Base-by-base conservation (phyloP, 2,888 invertebrate genomes). In the Linnaemya vulpina region DNA sequence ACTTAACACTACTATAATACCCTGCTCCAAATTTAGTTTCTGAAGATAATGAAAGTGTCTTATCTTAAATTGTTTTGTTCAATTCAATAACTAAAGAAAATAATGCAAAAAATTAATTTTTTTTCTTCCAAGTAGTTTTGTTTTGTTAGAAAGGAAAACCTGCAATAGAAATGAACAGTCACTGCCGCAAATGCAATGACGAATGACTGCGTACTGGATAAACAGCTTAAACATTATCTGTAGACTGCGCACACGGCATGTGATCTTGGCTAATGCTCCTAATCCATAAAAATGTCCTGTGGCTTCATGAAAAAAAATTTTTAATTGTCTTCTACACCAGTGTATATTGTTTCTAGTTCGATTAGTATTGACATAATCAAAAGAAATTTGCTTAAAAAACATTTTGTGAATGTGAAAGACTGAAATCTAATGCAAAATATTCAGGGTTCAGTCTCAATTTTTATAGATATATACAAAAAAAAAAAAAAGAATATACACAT, bases 281-380 rank as follows among this genome's bases (percentile, higher is more conserved):
- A 79, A 78, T 62, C 76, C 78, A 82, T 75, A 76, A 75, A 85
- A 82, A 67, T 77, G 67, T 86, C 87, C 87, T 82, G 86, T 68
- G 83, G 86, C 65, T 82, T 70, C 62, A 30, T 3, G n/a, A 67
- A 73, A 74, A 83, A 78, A 67, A 77, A 10, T 73, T 40, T 55
- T 30, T 60, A 30, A 20, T 53, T 53, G 11, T 30, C 8, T 78
- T 49, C 63, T 62, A 73, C 10, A 40, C 49, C 40, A 74, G 70
- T 46, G 49, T 25, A 81, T 68, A 81, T 68, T 70, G 49, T 30
- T 60, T 38, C 46, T 74, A 80, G 35, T 65, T 83, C 85, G 73
- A 86, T 82, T 83, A 86, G 79, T 86, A 86, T 86, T 87, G 87
- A 87, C 86, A 87, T 82, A 70, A 86, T 85, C 55, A 85, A 75